Evolutionary conservation across 2,113 vertebrate species (phyloP).

Genomic region (Daphoenositta chrysoptera): DNA sequence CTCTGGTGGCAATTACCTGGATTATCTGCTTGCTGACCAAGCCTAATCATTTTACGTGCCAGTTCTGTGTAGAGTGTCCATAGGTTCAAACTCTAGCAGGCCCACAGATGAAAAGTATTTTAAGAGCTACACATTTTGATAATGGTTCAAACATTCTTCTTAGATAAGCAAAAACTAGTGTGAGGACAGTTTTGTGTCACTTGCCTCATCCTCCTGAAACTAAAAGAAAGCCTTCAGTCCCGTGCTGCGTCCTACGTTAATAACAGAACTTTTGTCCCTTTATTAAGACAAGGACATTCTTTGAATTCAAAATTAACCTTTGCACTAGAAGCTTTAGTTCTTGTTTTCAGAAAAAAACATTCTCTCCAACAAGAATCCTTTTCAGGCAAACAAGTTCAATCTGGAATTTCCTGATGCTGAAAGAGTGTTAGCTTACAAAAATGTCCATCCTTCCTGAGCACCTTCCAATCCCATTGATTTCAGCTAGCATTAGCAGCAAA

Average conservation of each 20-base stretch:
- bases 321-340: constrained; percentile 40
- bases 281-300: background rate
- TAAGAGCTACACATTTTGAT: background rate
- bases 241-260: background rate
- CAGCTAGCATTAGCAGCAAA: background rate
- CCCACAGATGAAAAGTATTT: background rate
- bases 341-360: background rate
- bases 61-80: background rate
- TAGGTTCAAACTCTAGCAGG: background rate
- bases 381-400: constrained; percentile 40
- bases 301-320: constrained; percentile 42
- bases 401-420: constrained; percentile 42
- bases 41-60: background rate
- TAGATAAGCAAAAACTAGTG: background rate
- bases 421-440: constrained; percentile 32
- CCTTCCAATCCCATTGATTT: constrained; percentile 28
- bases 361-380: constrained; percentile 39
- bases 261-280: background rate
- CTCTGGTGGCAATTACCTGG: background rate
- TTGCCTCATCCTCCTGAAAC: background rate
- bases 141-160: background rate
- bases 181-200: background rate
- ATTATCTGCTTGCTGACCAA: background rate
- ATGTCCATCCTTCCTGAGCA: constrained; percentile 32
- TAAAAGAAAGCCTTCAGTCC: background rate